Conservation (phyloP, 30 jellyfish, hydroid and myxozoan genomes). For the Nemopilema nomurai region DNA sequence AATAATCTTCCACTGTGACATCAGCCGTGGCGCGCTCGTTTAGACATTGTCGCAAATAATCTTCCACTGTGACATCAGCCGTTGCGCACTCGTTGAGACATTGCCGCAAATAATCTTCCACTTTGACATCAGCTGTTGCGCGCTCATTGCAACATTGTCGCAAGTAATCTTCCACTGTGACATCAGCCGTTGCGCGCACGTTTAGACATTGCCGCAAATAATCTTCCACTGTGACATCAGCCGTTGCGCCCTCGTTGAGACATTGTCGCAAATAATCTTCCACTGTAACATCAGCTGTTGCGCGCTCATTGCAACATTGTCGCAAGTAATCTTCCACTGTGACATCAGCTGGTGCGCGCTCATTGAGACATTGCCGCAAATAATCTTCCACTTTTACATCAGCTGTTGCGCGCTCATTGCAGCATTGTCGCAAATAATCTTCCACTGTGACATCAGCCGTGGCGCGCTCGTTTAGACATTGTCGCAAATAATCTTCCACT, state of each 20-base stretch:
- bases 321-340: slow-evolving; percentile 43
- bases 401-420: background rate
- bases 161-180: slow-evolving; percentile 31
- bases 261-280: slow-evolving; percentile 23
- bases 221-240: slow-evolving; percentile 24
- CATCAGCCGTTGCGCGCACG: background rate
- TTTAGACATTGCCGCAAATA: background rate
- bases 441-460: slow-evolving; percentile 36
- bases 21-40: background rate
- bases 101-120: slow-evolving; percentile 30
- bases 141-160: background rate
- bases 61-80: slow-evolving; percentile 23
- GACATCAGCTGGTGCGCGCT: background rate
- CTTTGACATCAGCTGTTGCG: background rate
- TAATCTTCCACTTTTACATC: slow-evolving; percentile 2
- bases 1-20: slow-evolving; percentile 19
- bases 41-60: slow-evolving; percentile 2
- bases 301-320: background rate
- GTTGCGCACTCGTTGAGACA: background rate
- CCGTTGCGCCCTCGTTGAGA: background rate
- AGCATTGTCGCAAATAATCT: slow-evolving; percentile 14
- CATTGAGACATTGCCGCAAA: background rate
- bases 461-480: background rate
- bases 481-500: slow-evolving; percentile 13
- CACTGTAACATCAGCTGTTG: slow-evolving; percentile 7